Evolutionary conservation across 2,888 invertebrate species (phyloP).

Genomic region (Pachydiplax longipennis): DNA sequence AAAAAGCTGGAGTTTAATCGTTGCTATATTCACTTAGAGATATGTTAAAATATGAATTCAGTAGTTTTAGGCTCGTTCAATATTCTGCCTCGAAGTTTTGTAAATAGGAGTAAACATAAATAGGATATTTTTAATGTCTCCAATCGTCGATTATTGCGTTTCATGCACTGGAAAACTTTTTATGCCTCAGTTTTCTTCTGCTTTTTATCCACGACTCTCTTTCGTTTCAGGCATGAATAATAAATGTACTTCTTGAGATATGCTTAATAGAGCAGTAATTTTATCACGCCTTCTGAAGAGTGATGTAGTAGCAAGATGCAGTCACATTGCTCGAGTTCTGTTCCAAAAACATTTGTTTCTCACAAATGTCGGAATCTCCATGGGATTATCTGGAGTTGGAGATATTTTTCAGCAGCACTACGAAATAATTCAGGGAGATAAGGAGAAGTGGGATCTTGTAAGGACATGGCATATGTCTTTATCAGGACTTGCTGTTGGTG

Average conservation of each 20-base stretch:
- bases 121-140: too few relatives aligned
- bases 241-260: neutral
- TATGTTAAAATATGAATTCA: too few relatives aligned
- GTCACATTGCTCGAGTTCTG: slow-evolving; percentile 49
- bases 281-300: slow-evolving; percentile 25
- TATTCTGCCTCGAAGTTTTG: too few relatives aligned
- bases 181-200: too few relatives aligned
- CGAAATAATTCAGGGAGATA: slow-evolving; percentile 67
- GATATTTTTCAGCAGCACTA: slow-evolving; percentile 83
- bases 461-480: slow-evolving; percentile 80
- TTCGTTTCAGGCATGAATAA: neutral
- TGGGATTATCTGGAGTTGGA: slow-evolving; percentile 77
- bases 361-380: slow-evolving; percentile 82
- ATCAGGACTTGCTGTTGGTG: slow-evolving; percentile 79
- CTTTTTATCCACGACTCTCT: too few relatives aligned
- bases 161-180: too few relatives aligned
- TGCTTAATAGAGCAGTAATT: neutral
- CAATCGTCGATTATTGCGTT: too few relatives aligned
- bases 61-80: too few relatives aligned
- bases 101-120: too few relatives aligned
- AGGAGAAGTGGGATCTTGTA: slow-evolving; percentile 65
- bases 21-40: too few relatives aligned
- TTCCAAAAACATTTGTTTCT: slow-evolving; percentile 71
- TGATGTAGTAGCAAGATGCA: slow-evolving; percentile 44
- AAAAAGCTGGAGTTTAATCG: too few relatives aligned